A percentile compares a stretch with the other conserved stretches of the same genome.
Evolutionary conservation across 1,140 invertebrate genomes (phyloP).

Genomic region (Nasonia giraulti): DNA sequence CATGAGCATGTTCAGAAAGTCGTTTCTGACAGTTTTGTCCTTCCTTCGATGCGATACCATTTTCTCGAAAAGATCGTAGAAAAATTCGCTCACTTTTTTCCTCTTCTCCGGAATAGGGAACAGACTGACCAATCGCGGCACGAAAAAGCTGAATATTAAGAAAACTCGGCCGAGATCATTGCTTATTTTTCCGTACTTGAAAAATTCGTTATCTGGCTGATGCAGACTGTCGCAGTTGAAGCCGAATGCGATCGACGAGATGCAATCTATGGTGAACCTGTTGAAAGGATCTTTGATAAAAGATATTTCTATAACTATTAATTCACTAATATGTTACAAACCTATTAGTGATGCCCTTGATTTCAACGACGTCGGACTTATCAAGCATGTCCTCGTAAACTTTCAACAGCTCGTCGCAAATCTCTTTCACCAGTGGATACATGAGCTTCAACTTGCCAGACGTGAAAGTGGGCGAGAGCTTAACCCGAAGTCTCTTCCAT

Average conservation of each 20-base stretch:
- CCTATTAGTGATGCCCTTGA: slow-evolving; percentile 73
- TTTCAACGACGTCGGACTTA: slow-evolving; percentile 56
- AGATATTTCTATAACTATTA: background rate
- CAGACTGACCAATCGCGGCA: background rate
- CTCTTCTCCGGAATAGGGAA: background rate
- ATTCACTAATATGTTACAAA: background rate
- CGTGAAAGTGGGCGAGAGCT: slow-evolving; percentile 75
- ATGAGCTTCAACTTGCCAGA: slow-evolving; percentile 76
- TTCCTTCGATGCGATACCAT: slow-evolving; percentile 9
- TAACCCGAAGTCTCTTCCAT: slow-evolving; percentile 73
- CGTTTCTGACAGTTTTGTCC: slow-evolving; percentile 10
- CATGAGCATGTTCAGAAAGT: slow-evolving; percentile 20
- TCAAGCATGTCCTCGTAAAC: slow-evolving; percentile 55
- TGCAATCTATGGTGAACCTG: slow-evolving; percentile 77
- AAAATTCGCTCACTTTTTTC: background rate
- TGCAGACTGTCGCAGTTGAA: slow-evolving; percentile 74
- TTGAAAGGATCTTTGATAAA: background rate
- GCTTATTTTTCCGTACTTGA: slow-evolving; percentile 2
- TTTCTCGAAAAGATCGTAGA: background rate
- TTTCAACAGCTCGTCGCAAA: slow-evolving; percentile 65
- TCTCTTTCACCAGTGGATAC: slow-evolving; percentile 71
- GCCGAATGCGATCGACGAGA: slow-evolving; percentile 77
- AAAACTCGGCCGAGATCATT: background rate
- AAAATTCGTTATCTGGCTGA: slow-evolving; percentile 23
- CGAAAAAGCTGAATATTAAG: background rate